A percentile compares a stretch with the other conserved stretches of the same genome.
phyloP scores from a whole-genome alignment of 2,888 invertebrate species.

The Lasioglossum figueresi region DNA sequence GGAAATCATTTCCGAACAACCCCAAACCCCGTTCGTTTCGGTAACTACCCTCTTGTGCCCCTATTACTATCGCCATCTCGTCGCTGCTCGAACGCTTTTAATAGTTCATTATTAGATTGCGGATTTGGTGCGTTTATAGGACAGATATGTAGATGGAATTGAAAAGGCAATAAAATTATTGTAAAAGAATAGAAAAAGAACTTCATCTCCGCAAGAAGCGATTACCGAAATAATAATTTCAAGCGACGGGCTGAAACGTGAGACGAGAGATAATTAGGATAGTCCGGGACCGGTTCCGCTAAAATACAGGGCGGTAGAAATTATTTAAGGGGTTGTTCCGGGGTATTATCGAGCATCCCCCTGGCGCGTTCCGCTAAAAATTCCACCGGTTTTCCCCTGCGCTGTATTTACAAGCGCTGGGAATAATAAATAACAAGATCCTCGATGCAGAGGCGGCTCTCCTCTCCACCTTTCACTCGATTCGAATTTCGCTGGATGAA shows the following conservation, averaged over 20 bases:
- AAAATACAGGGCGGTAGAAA: neutral
- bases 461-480: neutral
- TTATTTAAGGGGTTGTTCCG: neutral
- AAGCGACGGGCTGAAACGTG: neutral
- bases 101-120: neutral
- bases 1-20: neutral
- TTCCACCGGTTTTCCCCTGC: neutral
- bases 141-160: neutral
- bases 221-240: neutral
- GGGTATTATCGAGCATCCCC: neutral
- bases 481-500: neutral
- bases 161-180: neutral
- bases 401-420: neutral
- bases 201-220: neutral
- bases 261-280: neutral
- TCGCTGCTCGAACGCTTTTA: neutral
- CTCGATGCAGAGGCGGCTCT: neutral
- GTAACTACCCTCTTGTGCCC: neutral
- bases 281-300: neutral
- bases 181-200: neutral
- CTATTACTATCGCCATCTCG: neutral
- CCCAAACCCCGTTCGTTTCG: neutral
- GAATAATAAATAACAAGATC: conserved; percentile 1
- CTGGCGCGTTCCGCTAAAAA: neutral
- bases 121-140: neutral